A percentile compares a stretch with the other conserved stretches of the same genome.
These are phyloP conservation scores for Rhinogobio ventralis DNA, from an alignment of 2,797 vertebrate genomes.

Conservation along the genomic window DNA sequence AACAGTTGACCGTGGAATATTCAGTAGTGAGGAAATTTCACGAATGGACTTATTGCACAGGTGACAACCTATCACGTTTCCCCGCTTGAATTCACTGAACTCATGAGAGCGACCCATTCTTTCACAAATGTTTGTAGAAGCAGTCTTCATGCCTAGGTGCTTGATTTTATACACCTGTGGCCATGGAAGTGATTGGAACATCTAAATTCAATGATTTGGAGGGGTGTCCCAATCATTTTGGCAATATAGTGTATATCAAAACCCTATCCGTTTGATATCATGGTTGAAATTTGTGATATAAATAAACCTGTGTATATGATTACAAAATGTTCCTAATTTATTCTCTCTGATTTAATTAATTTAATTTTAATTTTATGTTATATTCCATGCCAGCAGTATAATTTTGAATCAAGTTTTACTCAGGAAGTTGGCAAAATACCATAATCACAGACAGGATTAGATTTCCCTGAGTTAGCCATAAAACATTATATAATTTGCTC, in stretches of 20 bases:
- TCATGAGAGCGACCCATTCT: too few species aligned
- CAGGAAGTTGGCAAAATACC: neutral
- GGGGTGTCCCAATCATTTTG: too few species aligned
- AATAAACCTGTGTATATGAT: neutral
- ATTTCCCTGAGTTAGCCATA: neutral
- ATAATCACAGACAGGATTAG: neutral
- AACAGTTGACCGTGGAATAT: too few species aligned
- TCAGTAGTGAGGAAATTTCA: too few species aligned
- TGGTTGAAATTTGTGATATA: neutral
- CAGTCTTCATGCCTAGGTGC: too few species aligned
- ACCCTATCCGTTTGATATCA: neutral
- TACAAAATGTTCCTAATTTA: neutral
- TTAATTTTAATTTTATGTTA: neutral
- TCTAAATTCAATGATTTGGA: too few species aligned
- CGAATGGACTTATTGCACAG: too few species aligned
- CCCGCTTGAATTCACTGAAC: too few species aligned
- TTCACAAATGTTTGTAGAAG: too few species aligned
- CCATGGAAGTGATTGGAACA: too few species aligned
- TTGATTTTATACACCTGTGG: too few species aligned
- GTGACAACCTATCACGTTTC: too few species aligned
- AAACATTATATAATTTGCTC: neutral
- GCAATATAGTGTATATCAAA: neutral
- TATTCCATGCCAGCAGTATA: neutral
- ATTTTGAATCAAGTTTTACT: neutral
- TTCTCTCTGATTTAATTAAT: neutral